phyloP scores from a whole-genome alignment of 1,140 invertebrate species.

The Lepidurus couesii region DNA sequence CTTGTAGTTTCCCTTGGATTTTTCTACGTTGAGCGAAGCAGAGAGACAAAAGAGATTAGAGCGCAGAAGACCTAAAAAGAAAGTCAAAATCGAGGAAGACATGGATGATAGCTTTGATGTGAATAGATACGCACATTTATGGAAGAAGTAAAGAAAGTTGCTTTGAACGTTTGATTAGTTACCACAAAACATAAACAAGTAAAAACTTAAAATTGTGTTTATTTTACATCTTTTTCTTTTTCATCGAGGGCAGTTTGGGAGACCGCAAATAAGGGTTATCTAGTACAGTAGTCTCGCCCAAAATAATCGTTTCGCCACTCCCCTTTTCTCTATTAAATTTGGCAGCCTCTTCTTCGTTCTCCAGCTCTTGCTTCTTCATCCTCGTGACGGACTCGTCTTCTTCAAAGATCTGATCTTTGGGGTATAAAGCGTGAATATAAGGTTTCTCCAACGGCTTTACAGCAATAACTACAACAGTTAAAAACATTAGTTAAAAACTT shows the following conservation, averaged over 20 bases:
- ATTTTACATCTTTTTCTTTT: constrained; percentile 34
- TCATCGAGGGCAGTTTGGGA: constrained; percentile 60
- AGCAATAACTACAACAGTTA: constrained; percentile 65
- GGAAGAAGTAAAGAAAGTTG: constrained; percentile 28
- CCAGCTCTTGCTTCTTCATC: constrained; percentile 54
- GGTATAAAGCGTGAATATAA: constrained; percentile 78
- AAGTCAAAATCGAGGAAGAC: constrained; percentile 65
- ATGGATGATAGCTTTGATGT: constrained; percentile 61
- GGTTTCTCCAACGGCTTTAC: constrained; percentile 73
- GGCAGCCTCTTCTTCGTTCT: constrained; percentile 37
- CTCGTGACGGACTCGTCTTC: constrained; percentile 74
- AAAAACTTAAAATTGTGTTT: constrained; percentile 4
- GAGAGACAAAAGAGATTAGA: constrained; percentile 60
- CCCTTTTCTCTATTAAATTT: constrained; percentile 38
- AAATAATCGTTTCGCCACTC: constrained; percentile 41
- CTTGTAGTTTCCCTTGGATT: constrained; percentile 68
- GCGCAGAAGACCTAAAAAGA: constrained; percentile 65
- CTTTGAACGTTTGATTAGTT: not conserved
- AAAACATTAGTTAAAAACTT: constrained; percentile 25
- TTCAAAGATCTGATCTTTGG: constrained; percentile 91
- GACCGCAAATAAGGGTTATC: constrained; percentile 83
- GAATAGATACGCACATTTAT: constrained; percentile 32
- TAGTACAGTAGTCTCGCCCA: constrained; percentile 37
- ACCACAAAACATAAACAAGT: not conserved
- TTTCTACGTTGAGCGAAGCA: constrained; percentile 60